Base-by-base conservation (phyloP, 2,888 invertebrate genomes). In the Zelleria hepariella region DNA sequence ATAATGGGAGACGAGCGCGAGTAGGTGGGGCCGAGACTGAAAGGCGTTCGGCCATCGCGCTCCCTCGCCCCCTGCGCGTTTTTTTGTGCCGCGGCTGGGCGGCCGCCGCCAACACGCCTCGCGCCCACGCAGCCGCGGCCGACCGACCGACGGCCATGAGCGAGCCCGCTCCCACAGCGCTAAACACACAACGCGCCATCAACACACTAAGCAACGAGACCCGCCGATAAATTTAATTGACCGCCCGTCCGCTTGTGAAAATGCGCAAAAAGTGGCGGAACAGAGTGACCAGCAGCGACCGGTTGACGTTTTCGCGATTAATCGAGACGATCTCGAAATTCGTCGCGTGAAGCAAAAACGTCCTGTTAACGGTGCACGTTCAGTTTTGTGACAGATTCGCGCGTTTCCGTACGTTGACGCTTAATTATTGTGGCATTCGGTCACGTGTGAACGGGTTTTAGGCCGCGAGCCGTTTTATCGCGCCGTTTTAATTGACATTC, bases 21-120 rank as follows among this genome's bases (percentile, higher is more conserved):
- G 87, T 85, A 86, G 87, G 86, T 85, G 87, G 85, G 80, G 86
- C 78, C 77, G 72, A 24, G 55, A 54, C 48, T 32, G 27, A 54
- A 59, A 65, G 67, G 65, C 77, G 78, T 75, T 62, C 67, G 71
- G 76, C 60, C 61, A 58, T 58, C 65, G 67, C 66, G 70, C 70
- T 70, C 66, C 68, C 74, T 74, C 60, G 85, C 86, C 85, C 86
- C 86, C 86, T 85, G 78, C 78, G 76, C 77, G 73, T 77, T 82
- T 86, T 86, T 82, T 83, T 83, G 78, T 76, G 23, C 75, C 72
- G 68, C 75, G 79, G 80, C 82, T 86, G 86, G 86, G 86, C 84
- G 86, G 84, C 74, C 80, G 32, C 32, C 32, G 82, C 72, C 78
- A 75, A 77, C 79, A 82, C 85, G 86, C 84, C 84, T 86, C 70